Evolutionary conservation across 2,797 vertebrate genomes (phyloP).

Genomic region (Spinus pinus): DNA sequence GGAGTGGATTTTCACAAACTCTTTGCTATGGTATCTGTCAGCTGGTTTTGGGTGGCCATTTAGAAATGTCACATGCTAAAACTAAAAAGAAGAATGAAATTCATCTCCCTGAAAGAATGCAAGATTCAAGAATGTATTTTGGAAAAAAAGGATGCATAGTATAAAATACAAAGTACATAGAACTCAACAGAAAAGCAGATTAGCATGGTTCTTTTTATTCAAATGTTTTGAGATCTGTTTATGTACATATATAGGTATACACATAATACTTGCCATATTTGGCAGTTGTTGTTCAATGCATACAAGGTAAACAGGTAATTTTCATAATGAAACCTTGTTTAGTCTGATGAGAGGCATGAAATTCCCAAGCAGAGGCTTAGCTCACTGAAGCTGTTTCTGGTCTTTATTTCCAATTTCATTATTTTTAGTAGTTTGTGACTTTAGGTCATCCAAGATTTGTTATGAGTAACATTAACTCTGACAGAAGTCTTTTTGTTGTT

Average conservation of each 20-base stretch:
- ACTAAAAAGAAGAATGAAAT: background rate
- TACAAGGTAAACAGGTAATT: background rate
- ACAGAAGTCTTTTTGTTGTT: background rate
- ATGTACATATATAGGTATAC: background rate
- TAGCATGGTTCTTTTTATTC: background rate
- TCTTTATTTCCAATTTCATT: background rate
- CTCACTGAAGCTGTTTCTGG: background rate
- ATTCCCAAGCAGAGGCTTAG: background rate
- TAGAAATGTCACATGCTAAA: background rate
- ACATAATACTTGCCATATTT: background rate
- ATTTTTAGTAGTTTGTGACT: background rate
- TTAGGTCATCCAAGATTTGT: background rate
- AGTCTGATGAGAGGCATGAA: background rate
- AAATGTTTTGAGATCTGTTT: background rate
- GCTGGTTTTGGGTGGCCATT: background rate
- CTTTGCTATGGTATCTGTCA: background rate
- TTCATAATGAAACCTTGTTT: background rate
- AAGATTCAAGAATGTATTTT: background rate
- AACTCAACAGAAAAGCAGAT: background rate
- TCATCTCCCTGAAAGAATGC: background rate
- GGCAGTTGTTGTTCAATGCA: background rate
- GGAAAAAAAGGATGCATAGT: background rate
- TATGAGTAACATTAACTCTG: background rate
- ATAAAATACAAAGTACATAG: background rate
- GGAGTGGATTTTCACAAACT: background rate